phyloP scores from a whole-genome alignment of 64 coral and sea anemone genomes.

The Stylophora pistillata region DNA sequence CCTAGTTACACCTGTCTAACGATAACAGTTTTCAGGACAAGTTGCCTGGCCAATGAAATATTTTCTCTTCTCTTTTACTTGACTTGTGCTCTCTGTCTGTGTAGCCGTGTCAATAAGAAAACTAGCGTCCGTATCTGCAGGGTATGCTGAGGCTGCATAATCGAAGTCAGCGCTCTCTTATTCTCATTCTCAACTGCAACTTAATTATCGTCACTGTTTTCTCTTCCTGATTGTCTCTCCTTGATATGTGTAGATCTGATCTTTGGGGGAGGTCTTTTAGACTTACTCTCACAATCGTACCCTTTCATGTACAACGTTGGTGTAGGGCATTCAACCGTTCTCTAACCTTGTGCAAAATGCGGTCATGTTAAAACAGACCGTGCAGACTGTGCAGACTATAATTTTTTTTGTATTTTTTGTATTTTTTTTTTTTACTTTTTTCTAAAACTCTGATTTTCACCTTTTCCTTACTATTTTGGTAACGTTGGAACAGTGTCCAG shows the following conservation, averaged over 20 bases:
- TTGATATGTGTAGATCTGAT: background rate
- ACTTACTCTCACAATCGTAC: background rate
- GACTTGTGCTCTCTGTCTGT: too few species aligned
- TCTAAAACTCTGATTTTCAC: too few species aligned
- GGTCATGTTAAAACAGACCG: background rate
- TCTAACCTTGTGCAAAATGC: background rate
- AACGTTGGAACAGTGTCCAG: too few species aligned
- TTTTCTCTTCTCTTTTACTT: too few species aligned
- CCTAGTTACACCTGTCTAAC: too few species aligned
- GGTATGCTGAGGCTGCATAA: background rate
- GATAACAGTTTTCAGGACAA: too few species aligned
- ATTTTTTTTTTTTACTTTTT: background rate
- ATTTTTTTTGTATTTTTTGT: too few species aligned
- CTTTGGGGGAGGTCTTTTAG: conserved; percentile 9
- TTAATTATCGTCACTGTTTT: background rate
- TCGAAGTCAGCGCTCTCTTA: background rate
- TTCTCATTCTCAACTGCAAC: background rate
- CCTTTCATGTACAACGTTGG: conserved; percentile 8
- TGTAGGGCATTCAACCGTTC: conserved; percentile 10
- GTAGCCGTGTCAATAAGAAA: background rate
- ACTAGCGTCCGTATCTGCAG: conserved; percentile 6
- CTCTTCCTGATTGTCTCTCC: background rate
- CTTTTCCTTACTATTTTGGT: too few species aligned
- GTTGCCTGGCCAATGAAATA: too few species aligned
- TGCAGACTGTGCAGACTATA: too few species aligned